Percentiles rank a stretch among this genome's conserved stretches.
These are phyloP conservation scores for Otus scops DNA, from an alignment of 2,797 vertebrate genomes.

Conservation along the genomic window DNA sequence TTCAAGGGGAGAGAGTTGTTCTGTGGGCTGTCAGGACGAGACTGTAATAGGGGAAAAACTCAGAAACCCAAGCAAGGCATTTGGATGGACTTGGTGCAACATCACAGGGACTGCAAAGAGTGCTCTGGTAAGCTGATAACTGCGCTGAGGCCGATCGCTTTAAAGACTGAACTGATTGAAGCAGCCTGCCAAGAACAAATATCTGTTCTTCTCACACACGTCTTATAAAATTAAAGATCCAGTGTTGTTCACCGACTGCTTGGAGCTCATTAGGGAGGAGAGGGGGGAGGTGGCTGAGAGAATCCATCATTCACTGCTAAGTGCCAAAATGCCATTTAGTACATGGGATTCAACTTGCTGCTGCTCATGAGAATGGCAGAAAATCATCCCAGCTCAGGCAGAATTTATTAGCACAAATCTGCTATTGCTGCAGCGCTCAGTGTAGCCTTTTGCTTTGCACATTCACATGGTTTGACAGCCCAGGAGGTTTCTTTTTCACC, in stretches of 20 bases:
- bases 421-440: accelerated
- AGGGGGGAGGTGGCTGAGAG: not conserved
- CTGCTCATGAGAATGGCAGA: not conserved
- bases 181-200: not conserved
- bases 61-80: not conserved
- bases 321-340: not conserved
- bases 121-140: accelerated
- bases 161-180: not conserved
- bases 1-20: not conserved
- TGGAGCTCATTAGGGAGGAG: not conserved
- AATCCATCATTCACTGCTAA: not conserved
- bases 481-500: not conserved
- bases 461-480: accelerated
- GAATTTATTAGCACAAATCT: not conserved
- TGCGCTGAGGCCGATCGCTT: accelerated
- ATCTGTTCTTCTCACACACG: not conserved
- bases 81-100: not conserved
- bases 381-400: not conserved
- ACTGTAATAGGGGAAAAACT: not conserved
- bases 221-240: not conserved
- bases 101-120: not conserved
- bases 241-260: not conserved
- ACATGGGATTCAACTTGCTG: not conserved
- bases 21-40: not conserved
- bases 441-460: not conserved